phyloP scores from a whole-genome alignment of 2,797 vertebrate species.

The Pipistrellus pipistrellus region DNA sequence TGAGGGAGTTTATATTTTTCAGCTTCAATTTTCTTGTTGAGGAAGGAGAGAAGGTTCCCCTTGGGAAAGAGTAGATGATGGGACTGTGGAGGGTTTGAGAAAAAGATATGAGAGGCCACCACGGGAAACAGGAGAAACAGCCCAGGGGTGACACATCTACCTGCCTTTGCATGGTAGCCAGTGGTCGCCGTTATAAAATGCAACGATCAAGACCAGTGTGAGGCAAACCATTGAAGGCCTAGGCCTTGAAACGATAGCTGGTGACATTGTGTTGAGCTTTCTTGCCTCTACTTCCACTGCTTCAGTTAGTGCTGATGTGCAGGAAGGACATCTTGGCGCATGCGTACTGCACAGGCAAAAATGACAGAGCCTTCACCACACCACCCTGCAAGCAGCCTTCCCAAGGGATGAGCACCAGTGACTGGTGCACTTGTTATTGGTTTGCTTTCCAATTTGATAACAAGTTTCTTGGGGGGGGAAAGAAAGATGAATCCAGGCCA shows the following conservation, averaged over 20 bases:
- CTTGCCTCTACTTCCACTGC: background rate
- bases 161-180: background rate
- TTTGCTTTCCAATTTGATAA: background rate
- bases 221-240: background rate
- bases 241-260: background rate
- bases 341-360: rapidly evolving
- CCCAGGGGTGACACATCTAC: no score
- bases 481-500: background rate
- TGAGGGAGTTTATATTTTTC: background rate
- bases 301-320: background rate
- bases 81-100: background rate
- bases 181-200: background rate
- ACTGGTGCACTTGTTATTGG: background rate
- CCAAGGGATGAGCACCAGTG: background rate
- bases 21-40: background rate
- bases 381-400: background rate
- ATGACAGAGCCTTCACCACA: background rate
- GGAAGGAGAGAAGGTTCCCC: background rate
- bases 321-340: no score
- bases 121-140: background rate
- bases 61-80: background rate
- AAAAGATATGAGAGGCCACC: background rate
- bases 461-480: background rate
- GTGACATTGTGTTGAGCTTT: rapidly evolving
- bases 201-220: background rate